Base-by-base conservation (phyloP, 2,888 invertebrate genomes). In the Embidobia sp. region DNA sequence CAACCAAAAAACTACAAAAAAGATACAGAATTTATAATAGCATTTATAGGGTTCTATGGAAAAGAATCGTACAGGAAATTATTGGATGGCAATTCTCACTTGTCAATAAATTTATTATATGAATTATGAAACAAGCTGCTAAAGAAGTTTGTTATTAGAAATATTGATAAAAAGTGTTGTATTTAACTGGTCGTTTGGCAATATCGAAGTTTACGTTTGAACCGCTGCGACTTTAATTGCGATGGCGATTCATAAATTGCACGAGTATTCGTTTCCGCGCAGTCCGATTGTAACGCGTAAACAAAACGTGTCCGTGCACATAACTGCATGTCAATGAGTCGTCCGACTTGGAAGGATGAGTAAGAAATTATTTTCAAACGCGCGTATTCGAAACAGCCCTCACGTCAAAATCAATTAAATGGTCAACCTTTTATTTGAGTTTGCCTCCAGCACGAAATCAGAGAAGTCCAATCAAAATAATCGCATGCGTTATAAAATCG, bases 381-480 rank as follows among this genome's bases (percentile, higher is more conserved):
- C 5, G 22, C 49, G 8, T n/a, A 15, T 10, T 6, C 26, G 37
- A 22, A 35, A 51, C 22, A 35, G 1, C 19, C 8, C 10, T 7
- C 13, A 16, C 16, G 19, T 57, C 19, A 13, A 27, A 63, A 40
- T 49, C 19, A 49, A 49, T 63, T 48, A 29, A 61, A 48, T 33
- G 35, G 33, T 31, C 29, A 5, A 8, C 1, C 15, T 22, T 44
- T 31, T 44, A 15, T 51, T 13, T 8, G n/a, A n/a, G n/a, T n/a
- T n/a, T n/a, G n/a, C n/a, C n/a, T n/a, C n/a, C n/a, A n/a, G n/a
- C n/a, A n/a, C n/a, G n/a, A n/a, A 66, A 66, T 48, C 49, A 22
- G 10, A 6, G 31, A 26, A 48, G 1, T 3, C 15, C 57, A 55
- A 67, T 67, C 40, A 67, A 67, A 67, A 49, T 57, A 48, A 67